A percentile compares a stretch with the other conserved stretches of the same genome.
Conservation (phyloP, 2,888 invertebrate species). For the Linyphia triangularis region DNA sequence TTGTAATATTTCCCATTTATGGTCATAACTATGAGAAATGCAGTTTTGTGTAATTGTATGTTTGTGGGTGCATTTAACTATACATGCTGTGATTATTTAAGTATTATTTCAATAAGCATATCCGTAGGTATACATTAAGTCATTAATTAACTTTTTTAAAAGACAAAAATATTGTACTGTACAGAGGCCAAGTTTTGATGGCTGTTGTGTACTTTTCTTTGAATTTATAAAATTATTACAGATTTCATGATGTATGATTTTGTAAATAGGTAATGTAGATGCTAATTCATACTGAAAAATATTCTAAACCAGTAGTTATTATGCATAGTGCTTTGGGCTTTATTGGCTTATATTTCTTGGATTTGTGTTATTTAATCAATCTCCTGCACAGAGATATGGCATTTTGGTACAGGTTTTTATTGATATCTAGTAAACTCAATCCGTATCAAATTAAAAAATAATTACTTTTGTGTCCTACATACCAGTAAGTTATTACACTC, state of each 20-base stretch:
- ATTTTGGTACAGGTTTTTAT: no score
- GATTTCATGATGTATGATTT: not conserved
- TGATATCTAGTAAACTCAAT: no score
- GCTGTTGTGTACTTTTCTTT: not conserved
- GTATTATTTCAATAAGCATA: constrained; percentile 35
- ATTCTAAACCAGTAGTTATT: not conserved
- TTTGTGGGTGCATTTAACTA: constrained; percentile 10
- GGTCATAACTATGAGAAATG: not conserved
- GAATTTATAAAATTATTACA: not conserved
- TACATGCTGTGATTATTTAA: constrained; percentile 30
- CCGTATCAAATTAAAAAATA: no score
- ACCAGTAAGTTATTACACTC: no score
- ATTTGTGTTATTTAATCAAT: no score
- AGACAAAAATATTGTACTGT: not conserved
- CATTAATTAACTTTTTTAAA: not conserved
- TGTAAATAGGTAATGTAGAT: not conserved
- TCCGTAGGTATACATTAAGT: constrained; percentile 19
- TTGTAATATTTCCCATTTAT: not conserved
- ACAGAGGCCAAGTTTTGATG: not conserved
- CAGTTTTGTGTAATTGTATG: not conserved
- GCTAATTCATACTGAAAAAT: not conserved
- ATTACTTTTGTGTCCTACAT: no score
- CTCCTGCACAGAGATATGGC: no score
- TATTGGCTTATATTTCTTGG: no score
- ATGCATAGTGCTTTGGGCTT: not conserved